These are phyloP conservation scores for Leucopsar rothschildi DNA, from an alignment of 2,113 vertebrate species.

Conservation along the genomic window DNA sequence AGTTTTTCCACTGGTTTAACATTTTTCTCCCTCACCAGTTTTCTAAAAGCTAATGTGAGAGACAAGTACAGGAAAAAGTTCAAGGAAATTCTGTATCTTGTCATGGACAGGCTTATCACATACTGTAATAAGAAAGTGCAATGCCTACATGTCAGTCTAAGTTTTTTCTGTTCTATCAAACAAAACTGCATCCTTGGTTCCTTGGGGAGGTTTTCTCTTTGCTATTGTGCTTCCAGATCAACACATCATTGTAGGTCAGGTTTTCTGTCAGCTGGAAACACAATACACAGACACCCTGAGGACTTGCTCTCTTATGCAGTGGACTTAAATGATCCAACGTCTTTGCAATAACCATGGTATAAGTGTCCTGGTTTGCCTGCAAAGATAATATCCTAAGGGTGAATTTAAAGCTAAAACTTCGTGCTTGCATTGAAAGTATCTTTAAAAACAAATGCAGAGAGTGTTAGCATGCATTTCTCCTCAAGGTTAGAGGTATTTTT, in stretches of 20 bases:
- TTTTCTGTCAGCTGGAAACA: slow-evolving; percentile 51
- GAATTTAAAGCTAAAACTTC: background rate
- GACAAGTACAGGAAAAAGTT: slow-evolving; percentile 1
- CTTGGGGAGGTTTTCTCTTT: slow-evolving; percentile 36
- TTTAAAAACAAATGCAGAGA: background rate
- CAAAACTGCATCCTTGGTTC: slow-evolving; percentile 23
- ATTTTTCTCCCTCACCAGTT: slow-evolving; percentile 13
- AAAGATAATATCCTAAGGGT: background rate
- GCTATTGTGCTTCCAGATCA: slow-evolving; percentile 48
- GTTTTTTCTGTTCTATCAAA: slow-evolving; percentile 51
- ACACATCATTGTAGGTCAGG: slow-evolving; percentile 42
- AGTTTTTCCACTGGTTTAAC: slow-evolving; percentile 32
- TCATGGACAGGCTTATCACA: slow-evolving; percentile 6
- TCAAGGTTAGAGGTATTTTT: background rate
- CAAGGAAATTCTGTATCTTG: slow-evolving; percentile 34
- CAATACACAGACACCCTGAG: background rate
- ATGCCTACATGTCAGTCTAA: background rate
- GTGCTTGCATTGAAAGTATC: background rate
- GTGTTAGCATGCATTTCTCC: background rate
- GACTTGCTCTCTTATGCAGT: background rate
- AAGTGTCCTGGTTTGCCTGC: background rate
- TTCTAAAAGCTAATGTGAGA: slow-evolving; percentile 32
- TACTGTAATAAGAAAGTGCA: slow-evolving; percentile 22
- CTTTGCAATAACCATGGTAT: background rate
- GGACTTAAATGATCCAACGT: slow-evolving; percentile 8